Percentiles rank a stretch among this genome's conserved stretches.
Conservation (phyloP, 2,113 vertebrate species). For the Hyaena hyaena region DNA sequence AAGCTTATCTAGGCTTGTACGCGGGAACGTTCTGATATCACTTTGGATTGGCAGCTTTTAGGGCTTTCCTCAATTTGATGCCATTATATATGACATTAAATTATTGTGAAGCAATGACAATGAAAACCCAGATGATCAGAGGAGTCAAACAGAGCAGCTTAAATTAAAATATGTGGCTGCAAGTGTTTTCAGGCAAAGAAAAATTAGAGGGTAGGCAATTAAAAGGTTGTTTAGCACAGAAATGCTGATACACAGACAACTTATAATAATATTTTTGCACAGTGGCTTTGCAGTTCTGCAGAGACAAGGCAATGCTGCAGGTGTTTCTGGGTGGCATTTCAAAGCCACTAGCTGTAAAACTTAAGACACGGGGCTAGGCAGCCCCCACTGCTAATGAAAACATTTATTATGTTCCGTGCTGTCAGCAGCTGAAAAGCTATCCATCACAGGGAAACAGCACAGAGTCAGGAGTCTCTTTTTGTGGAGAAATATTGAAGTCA, state of each 20-base stretch:
- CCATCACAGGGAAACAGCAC: slow-evolving; percentile 86
- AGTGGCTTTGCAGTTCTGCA: slow-evolving; percentile 80
- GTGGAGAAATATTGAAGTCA: slow-evolving; percentile 91
- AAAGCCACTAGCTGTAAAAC: slow-evolving; percentile 81
- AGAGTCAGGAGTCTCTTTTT: slow-evolving; percentile 87
- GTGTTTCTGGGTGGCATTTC: slow-evolving; percentile 86
- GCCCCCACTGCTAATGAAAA: slow-evolving; percentile 84
- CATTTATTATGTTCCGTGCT: slow-evolving; percentile 85
- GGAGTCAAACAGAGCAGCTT: slow-evolving; percentile 88
- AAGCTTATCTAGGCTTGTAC: slow-evolving; percentile 80
- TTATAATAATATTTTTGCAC: slow-evolving; percentile 88
- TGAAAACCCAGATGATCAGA: slow-evolving; percentile 88
- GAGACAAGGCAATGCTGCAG: slow-evolving; percentile 80
- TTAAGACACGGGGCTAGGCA: slow-evolving; percentile 84
- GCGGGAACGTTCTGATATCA: slow-evolving; percentile 83
- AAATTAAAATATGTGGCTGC: slow-evolving; percentile 86
- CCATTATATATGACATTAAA: slow-evolving; percentile 90
- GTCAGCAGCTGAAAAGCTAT: slow-evolving; percentile 89
- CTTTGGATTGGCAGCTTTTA: slow-evolving; percentile 88
- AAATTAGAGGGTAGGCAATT: slow-evolving; percentile 86
- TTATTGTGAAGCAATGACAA: slow-evolving; percentile 88
- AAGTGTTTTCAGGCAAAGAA: slow-evolving; percentile 83
- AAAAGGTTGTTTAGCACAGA: slow-evolving; percentile 86
- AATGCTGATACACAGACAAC: slow-evolving; percentile 85
- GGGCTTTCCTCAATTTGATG: slow-evolving; percentile 86